Conservation (phyloP, 2,888 invertebrate species). For the Apamea sordens region DNA sequence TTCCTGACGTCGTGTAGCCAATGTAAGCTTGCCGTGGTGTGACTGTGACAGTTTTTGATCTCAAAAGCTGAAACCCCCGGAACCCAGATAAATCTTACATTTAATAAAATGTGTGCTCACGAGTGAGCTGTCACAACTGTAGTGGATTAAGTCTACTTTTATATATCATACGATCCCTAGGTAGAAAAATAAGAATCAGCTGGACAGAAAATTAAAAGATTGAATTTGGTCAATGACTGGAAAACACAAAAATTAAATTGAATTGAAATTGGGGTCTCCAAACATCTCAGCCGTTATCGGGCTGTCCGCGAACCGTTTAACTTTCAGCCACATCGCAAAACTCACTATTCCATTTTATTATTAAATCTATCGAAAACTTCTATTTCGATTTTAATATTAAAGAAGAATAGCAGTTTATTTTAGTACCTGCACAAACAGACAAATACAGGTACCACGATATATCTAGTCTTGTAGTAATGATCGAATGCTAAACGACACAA, state of each 20-base stretch:
- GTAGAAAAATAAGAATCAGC: background rate
- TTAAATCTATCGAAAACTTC: background rate
- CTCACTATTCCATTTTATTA: constrained; percentile 25
- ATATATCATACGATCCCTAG: background rate
- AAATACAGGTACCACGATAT: constrained; percentile 27
- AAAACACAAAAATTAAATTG: constrained; percentile 25
- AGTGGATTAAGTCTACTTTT: background rate
- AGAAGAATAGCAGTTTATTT: constrained; percentile 6
- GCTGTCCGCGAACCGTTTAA: constrained; percentile 11
- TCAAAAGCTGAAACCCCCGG: constrained; percentile 11
- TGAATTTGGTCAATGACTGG: background rate
- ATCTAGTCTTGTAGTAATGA: constrained; percentile 49
- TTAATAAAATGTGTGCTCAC: constrained; percentile 21
- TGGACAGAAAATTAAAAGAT: constrained; percentile 14
- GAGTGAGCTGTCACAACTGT: constrained; percentile 2
- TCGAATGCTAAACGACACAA: constrained; percentile 59
- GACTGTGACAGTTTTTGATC: constrained; percentile 39
- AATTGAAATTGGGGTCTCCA: constrained; percentile 16
- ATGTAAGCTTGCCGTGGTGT: constrained; percentile 34
- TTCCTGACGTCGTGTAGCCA: constrained; percentile 9
- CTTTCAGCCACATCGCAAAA: constrained; percentile 8
- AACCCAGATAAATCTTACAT: constrained; percentile 15
- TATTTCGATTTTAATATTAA: background rate
- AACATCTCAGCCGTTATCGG: background rate
- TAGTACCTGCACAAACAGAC: constrained; percentile 19